A percentile compares a stretch with the other conserved stretches of the same genome.
phyloP scores from a whole-genome alignment of 2,113 vertebrate species.

The Dissostichus mawsoni region DNA sequence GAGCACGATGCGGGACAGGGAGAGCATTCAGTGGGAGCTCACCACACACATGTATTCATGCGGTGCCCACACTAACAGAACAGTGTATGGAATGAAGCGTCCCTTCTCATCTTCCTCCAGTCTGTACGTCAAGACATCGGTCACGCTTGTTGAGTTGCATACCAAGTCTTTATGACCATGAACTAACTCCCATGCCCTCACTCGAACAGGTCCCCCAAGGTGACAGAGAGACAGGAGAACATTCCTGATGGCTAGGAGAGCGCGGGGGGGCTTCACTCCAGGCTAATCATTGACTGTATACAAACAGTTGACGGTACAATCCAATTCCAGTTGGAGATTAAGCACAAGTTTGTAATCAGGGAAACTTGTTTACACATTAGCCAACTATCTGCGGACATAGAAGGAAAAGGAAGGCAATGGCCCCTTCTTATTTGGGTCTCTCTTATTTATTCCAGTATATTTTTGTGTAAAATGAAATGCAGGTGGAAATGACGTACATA shows the following conservation, averaged over 20 bases:
- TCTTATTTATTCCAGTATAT: neutral
- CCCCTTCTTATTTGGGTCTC: neutral
- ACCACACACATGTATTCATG: constrained; percentile 25
- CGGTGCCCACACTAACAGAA: constrained; percentile 22
- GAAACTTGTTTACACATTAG: constrained; percentile 14
- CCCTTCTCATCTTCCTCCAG: neutral
- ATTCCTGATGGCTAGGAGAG: constrained; percentile 42
- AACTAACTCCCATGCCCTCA: constrained; percentile 21
- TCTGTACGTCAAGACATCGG: constrained; percentile 10
- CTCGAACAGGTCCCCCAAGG: constrained; percentile 11
- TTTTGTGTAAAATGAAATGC: neutral
- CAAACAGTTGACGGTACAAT: constrained; percentile 13
- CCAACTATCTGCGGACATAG: constrained; percentile 12
- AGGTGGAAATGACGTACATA: neutral
- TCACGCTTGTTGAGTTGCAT: constrained; percentile 30
- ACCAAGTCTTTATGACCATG: constrained; percentile 31
- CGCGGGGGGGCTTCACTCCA: constrained; percentile 17
- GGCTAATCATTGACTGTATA: constrained; percentile 42
- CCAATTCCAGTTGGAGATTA: constrained; percentile 16
- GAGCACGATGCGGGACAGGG: constrained; percentile 42
- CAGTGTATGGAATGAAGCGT: neutral
- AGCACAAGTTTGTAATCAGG: constrained; percentile 10
- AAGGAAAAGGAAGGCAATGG: constrained; percentile 4
- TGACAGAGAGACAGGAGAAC: constrained; percentile 24
- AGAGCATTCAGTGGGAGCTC: constrained; percentile 42